Percentiles rank a stretch among this genome's conserved stretches.
Evolutionary conservation across 35 echinoderm and acorn worm species (phyloP).

Genomic region (Nesometra sesokonis): DNA sequence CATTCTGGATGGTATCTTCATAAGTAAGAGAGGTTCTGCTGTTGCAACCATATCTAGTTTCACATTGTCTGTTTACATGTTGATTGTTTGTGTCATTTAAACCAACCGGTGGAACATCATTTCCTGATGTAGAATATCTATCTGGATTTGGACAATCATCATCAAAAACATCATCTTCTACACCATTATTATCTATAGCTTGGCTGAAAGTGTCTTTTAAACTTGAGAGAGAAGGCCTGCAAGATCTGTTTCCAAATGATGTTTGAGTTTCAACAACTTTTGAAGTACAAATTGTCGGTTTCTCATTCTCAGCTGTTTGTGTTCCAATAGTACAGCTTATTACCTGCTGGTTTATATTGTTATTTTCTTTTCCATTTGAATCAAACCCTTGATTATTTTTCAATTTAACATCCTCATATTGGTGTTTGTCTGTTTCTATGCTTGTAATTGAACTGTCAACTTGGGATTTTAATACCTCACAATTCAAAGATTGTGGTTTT

Average conservation of each 20-base stretch:
- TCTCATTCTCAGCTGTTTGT: neutral
- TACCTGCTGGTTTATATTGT: too few species aligned
- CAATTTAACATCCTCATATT: too few species aligned
- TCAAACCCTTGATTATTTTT: too few species aligned
- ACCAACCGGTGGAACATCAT: neutral
- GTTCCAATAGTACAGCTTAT: neutral
- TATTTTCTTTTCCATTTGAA: too few species aligned
- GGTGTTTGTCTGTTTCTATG: too few species aligned
- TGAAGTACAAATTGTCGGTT: neutral
- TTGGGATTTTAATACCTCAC: too few species aligned
- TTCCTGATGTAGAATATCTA: neutral
- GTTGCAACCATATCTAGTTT: neutral
- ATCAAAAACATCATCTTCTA: neutral
- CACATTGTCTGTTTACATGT: neutral
- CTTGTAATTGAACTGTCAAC: too few species aligned
- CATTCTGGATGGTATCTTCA: neutral
- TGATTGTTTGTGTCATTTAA: neutral
- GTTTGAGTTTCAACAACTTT: neutral
- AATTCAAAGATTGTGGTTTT: neutral
- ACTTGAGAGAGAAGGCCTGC: slow-evolving; percentile 26
- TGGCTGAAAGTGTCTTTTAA: slow-evolving; percentile 40
- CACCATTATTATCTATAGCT: slow-evolving; percentile 17
- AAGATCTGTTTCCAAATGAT: neutral
- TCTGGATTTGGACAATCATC: neutral
- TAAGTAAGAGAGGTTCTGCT: neutral